Percentiles rank a stretch among this genome's conserved stretches.
Evolutionary conservation across 2,888 invertebrate genomes (phyloP).

Genomic region (Cetonia aurata): DNA sequence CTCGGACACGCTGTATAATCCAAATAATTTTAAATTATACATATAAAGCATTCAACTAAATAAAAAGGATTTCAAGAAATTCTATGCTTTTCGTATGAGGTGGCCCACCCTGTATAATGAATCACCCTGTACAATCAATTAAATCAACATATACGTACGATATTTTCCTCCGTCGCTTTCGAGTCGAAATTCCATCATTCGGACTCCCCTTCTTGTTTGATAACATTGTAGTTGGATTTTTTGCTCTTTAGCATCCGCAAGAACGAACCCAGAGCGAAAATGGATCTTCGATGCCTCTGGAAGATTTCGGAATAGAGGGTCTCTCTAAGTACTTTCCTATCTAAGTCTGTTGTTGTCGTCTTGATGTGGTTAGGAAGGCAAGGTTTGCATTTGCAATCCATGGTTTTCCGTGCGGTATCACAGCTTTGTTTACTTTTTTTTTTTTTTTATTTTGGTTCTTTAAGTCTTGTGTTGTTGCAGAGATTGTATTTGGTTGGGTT

Average conservation of each 20-base stretch:
- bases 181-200: conserved; percentile 56
- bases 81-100: no score
- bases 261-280: conserved; percentile 82
- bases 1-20: no score
- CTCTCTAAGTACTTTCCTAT: conserved; percentile 78
- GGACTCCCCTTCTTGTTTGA: conserved; percentile 70
- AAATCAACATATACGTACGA: no score
- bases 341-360: conserved; percentile 61
- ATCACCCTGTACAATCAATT: no score
- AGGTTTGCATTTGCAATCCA: conserved; percentile 52
- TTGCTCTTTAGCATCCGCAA: conserved; percentile 80
- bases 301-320: conserved; percentile 84
- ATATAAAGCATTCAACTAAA: no score
- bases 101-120: no score
- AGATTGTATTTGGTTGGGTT: neutral
- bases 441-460: conserved; percentile 6
- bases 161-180: no score
- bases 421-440: conserved; percentile 10
- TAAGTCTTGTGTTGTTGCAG: neutral
- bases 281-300: conserved; percentile 81
- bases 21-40: no score
- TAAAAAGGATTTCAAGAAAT: no score
- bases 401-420: conserved; percentile 32
- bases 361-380: conserved; percentile 51
- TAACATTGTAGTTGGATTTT: conserved; percentile 82